Base-by-base conservation (phyloP, 2,113 vertebrate species). In the Pan paniscus region DNA sequence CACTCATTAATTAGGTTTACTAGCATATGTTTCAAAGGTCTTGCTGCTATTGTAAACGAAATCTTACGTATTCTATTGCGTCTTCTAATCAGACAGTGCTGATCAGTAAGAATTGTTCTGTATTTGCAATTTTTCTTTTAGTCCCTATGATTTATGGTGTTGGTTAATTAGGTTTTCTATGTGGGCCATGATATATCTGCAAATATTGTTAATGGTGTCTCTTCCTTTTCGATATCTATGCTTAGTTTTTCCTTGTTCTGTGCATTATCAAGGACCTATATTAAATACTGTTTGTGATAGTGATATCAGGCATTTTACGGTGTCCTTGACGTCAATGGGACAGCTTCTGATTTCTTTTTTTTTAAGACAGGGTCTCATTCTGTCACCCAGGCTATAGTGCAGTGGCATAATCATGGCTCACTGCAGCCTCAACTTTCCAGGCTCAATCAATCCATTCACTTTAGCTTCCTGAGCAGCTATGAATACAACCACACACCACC, bases 1-100 rank as follows among this genome's bases (percentile, higher is more conserved):
- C 3, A 3, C 40, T 3, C 4, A 14, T 50, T 35, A 13, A 2
- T 11, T 0, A 30, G 40, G 23, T 5, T 90, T 38, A 8, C 76
- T 35, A 18, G 3, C 1, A 6, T 17, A 27, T 5, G 30, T 20
- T 20, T 46, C n/a, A 59, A 72, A 82, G 3, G 5, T 73, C 79
- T 59, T 40, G 23, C 90, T 93, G 68, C 68, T 30, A 2, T 7
- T 59, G 8, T 32, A 48, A 84, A 38, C 14, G 32, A 32, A 61
- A 40, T 30, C n/a, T 40, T 32, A 25, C 2, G 22, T 85, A 48
- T 83, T 59, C 38, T 57, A 2, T 14, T 59, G 38, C 13, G 8
- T 32, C 43, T 50, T 76, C 55, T 50, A 75, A 70, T 2, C 2
- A 46, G 17, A 75, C 32, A 40, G 3, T 32, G 55, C 43, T 61